These are phyloP conservation scores for Pseudomyrmex flavicornis DNA, from an alignment of 1,140 invertebrate species.

Conservation along the genomic window DNA sequence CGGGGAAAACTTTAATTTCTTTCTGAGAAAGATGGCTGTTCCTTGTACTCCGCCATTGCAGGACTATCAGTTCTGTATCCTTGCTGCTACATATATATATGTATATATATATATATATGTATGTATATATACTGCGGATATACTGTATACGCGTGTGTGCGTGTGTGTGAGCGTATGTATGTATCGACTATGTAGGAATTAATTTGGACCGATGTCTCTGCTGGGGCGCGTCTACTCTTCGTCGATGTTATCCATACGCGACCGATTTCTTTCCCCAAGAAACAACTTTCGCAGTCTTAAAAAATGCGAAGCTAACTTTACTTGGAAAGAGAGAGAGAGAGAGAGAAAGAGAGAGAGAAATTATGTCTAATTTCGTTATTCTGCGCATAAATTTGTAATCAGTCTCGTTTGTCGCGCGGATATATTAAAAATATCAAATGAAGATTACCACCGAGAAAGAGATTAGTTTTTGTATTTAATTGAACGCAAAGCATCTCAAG, in stretches of 20 bases:
- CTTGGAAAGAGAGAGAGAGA: neutral
- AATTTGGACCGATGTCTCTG: constrained; percentile 70
- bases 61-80: constrained; percentile 55
- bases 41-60: constrained; percentile 67
- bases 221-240: constrained; percentile 57
- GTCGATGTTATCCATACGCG: constrained; percentile 55
- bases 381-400: neutral
- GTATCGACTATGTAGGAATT: constrained; percentile 68
- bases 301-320: neutral
- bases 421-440: too few relatives aligned
- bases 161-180: neutral
- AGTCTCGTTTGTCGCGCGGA: neutral
- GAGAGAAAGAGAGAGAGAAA: neutral
- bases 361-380: neutral
- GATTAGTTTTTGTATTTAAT: too few relatives aligned
- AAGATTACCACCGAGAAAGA: too few relatives aligned
- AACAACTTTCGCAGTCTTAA: neutral
- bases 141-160: neutral
- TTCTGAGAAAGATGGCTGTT: constrained; percentile 81
- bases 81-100: constrained; percentile 24
- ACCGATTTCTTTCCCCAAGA: constrained; percentile 70
- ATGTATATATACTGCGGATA: neutral
- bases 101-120: neutral
- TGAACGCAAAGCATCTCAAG: too few relatives aligned
- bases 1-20: constrained; percentile 83